Conservation (phyloP, 2,888 invertebrate species). For the Rhagonycha fulva region DNA sequence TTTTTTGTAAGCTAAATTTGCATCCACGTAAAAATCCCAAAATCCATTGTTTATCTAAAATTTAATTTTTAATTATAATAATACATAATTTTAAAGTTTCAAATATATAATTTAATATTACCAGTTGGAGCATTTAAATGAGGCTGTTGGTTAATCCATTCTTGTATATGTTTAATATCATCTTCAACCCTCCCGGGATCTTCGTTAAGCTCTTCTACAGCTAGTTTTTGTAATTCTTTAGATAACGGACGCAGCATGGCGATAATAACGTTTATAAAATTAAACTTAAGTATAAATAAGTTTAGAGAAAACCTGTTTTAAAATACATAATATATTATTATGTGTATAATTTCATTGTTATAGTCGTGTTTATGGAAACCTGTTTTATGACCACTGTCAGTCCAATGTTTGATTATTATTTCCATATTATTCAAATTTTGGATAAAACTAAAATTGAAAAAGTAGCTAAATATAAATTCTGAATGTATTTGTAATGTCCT, state of each 20-base stretch:
- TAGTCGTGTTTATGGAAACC: too few relatives aligned
- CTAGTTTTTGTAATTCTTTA: conserved; percentile 57
- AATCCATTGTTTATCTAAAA: conserved; percentile 60
- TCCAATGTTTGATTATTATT: too few relatives aligned
- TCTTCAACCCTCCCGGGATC: conserved; percentile 52
- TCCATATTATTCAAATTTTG: too few relatives aligned
- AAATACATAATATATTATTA: too few relatives aligned
- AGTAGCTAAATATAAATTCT: too few relatives aligned
- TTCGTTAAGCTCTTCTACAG: conserved; percentile 60
- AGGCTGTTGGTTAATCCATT: conserved; percentile 42
- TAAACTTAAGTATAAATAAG: too few relatives aligned
- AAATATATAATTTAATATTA: not conserved
- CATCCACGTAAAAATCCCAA: conserved; percentile 59
- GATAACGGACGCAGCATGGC: conserved; percentile 23
- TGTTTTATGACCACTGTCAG: too few relatives aligned
- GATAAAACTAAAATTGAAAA: too few relatives aligned
- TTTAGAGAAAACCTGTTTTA: too few relatives aligned
- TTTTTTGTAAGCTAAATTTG: conserved; percentile 60
- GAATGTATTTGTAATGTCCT: too few relatives aligned
- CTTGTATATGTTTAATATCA: conserved; percentile 59
- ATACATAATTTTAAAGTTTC: not conserved
- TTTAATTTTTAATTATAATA: too few relatives aligned
- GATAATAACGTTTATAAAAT: not conserved
- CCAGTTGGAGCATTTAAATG: not conserved
- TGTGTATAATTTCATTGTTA: too few relatives aligned